phyloP scores from a whole-genome alignment of 1,140 invertebrate species.

The Lepeophtheirus salmonis region DNA sequence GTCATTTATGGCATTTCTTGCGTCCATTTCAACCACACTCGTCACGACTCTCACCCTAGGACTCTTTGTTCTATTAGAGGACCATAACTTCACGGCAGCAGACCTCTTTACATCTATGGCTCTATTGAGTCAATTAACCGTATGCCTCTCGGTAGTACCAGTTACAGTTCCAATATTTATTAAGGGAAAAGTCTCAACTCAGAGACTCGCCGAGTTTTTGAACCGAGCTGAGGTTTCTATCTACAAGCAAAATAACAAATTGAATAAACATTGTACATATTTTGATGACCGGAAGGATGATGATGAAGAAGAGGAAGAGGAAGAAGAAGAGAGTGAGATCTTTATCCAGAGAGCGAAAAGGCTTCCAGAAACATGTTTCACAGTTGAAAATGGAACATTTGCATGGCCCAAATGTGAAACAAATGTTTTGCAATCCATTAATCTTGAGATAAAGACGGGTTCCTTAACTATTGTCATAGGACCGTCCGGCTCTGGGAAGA shows the following conservation, averaged over 20 bases:
- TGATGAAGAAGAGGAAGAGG: slow-evolving; percentile 9
- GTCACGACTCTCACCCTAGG: slow-evolving; percentile 14
- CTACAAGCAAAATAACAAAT: slow-evolving; percentile 21
- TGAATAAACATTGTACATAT: neutral
- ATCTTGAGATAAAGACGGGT: slow-evolving; percentile 26
- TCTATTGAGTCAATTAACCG: slow-evolving; percentile 55
- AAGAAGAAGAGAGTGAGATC: slow-evolving; percentile 3
- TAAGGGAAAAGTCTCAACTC: slow-evolving; percentile 42
- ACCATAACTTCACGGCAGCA: slow-evolving; percentile 36
- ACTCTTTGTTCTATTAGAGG: slow-evolving; percentile 28
- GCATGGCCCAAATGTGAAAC: slow-evolving; percentile 1
- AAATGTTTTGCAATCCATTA: slow-evolving; percentile 4
- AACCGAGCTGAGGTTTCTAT: slow-evolving; percentile 42
- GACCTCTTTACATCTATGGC: slow-evolving; percentile 53
- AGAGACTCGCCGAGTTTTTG: slow-evolving; percentile 42
- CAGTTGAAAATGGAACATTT: slow-evolving; percentile 1
- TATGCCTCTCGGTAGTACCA: slow-evolving; percentile 55
- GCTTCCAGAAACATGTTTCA: neutral
- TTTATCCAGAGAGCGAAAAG: neutral
- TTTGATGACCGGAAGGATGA: neutral
- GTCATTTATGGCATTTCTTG: slow-evolving; percentile 39
- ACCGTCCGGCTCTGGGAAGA: slow-evolving; percentile 53
- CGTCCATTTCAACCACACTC: slow-evolving; percentile 2
- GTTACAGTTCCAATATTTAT: slow-evolving; percentile 55
- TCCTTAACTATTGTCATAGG: slow-evolving; percentile 54